Percentiles rank a stretch among this genome's conserved stretches.
These are phyloP conservation scores for Aramus guarauna DNA, from an alignment of 2,113 vertebrate species.

Conservation along the genomic window DNA sequence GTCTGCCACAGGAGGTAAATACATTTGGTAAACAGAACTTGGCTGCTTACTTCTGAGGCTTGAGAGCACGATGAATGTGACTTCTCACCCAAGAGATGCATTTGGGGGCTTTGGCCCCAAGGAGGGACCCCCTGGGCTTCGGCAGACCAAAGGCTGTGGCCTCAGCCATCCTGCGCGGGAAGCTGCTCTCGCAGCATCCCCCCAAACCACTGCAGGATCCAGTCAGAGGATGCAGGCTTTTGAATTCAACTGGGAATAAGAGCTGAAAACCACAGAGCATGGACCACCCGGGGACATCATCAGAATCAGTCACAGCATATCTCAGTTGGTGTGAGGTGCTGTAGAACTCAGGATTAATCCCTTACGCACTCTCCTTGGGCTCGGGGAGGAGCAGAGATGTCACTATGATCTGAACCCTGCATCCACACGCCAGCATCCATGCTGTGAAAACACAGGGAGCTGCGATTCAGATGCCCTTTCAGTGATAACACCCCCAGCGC, in stretches of 20 bases:
- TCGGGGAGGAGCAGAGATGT: neutral
- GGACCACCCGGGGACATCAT: fast-evolving
- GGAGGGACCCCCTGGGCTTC: fast-evolving
- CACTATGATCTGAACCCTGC: neutral
- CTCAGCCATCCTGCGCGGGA: fast-evolving
- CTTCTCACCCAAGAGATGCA: neutral
- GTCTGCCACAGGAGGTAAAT: neutral
- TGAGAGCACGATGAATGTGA: fast-evolving
- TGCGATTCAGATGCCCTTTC: neutral
- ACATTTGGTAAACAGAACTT: neutral
- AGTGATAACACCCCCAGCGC: neutral
- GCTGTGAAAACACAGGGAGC: neutral
- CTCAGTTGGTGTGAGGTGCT: neutral
- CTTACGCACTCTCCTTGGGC: fast-evolving
- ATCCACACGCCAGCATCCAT: neutral
- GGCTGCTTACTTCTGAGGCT: neutral
- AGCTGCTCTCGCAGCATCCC: no score
- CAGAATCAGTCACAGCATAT: neutral
- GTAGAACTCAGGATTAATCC: neutral
- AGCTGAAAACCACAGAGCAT: neutral
- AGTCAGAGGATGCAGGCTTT: neutral
- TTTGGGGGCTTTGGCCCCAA: fast-evolving
- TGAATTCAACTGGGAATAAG: neutral
- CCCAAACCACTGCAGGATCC: neutral
- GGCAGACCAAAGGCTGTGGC: neutral